Conservation (phyloP, 1,140 invertebrate species). For the Drosophila bocqueti region DNA sequence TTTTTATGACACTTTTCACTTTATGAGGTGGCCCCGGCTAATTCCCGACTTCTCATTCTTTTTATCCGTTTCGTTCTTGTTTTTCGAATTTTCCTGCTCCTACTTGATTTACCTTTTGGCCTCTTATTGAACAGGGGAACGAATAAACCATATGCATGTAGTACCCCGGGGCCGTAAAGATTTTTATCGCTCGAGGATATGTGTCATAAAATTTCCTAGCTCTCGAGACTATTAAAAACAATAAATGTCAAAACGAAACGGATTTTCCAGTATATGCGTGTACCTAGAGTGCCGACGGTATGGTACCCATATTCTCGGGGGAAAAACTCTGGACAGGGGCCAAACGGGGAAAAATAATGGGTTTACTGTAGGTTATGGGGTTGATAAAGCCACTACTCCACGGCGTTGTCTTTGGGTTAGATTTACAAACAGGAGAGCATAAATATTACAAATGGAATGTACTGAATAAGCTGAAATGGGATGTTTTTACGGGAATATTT, state of each 20-base stretch:
- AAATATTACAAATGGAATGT: constrained; percentile 15
- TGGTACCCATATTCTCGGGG: constrained; percentile 17
- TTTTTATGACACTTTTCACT: constrained; percentile 83
- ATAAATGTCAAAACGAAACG: constrained; percentile 74
- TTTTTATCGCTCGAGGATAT: constrained; percentile 67
- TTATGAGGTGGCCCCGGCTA: constrained; percentile 63
- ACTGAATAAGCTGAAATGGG: constrained; percentile 4
- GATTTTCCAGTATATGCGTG: constrained; percentile 53
- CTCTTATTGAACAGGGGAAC: constrained; percentile 43
- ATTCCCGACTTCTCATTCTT: constrained; percentile 54
- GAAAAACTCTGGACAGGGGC: constrained; percentile 52
- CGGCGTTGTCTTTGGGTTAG: constrained; percentile 9
- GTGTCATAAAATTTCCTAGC: constrained; percentile 65
- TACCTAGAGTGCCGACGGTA: constrained; percentile 22
- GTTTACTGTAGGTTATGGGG: constrained; percentile 26
- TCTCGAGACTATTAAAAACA: constrained; percentile 75
- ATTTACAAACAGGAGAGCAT: constrained; percentile 18
- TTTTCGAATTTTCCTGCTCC: constrained; percentile 1
- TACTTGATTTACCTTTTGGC: constrained; percentile 45
- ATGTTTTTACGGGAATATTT: neutral
- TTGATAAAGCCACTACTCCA: constrained; percentile 25
- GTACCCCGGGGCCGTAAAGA: constrained; percentile 57
- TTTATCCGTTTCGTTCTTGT: constrained; percentile 21
- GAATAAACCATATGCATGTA: constrained; percentile 40
- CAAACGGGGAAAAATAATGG: constrained; percentile 20